Conservation (phyloP, 1,140 invertebrate species). For the Micrasema minimum region DNA sequence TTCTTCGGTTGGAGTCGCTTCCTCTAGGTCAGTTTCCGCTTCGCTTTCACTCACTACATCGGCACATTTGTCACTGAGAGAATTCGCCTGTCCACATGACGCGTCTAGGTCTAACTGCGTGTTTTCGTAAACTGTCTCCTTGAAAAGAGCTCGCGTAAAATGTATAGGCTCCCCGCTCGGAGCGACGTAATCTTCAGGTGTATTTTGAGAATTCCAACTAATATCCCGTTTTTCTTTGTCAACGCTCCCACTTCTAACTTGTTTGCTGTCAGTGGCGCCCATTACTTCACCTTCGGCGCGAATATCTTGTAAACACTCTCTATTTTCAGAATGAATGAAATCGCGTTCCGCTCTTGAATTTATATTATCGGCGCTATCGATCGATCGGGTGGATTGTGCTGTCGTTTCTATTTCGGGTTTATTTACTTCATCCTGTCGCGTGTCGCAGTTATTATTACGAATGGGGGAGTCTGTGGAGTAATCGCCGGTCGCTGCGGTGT, state of each 20-base stretch:
- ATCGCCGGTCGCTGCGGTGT: constrained; percentile 35
- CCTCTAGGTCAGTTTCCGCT: neutral
- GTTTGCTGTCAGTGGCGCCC: constrained; percentile 49
- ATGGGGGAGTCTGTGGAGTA: constrained; percentile 9
- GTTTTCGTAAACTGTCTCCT: constrained; percentile 19
- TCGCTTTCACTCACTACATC: constrained; percentile 3
- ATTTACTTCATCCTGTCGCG: constrained; percentile 19
- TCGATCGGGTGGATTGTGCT: neutral
- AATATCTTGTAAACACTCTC: constrained; percentile 11
- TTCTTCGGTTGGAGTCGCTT: neutral
- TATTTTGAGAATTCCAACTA: constrained; percentile 25
- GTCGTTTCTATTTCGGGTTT: constrained; percentile 12
- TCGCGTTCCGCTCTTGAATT: neutral
- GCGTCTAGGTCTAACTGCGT: constrained; percentile 1
- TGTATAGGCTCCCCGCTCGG: constrained; percentile 15
- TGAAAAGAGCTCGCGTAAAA: constrained; percentile 10
- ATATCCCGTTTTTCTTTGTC: constrained; percentile 20
- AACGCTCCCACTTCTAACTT: constrained; percentile 19
- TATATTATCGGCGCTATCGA: neutral
- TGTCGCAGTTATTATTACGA: constrained; percentile 12
- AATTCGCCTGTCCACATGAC: neutral
- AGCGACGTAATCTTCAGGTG: constrained; percentile 21
- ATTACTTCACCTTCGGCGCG: constrained; percentile 7
- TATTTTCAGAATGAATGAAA: constrained; percentile 14
- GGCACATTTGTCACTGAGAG: neutral